A percentile compares a stretch with the other conserved stretches of the same genome.
These are phyloP conservation scores for Etheostoma cragini DNA, from an alignment of 2,113 vertebrate species.

Conservation along the genomic window DNA sequence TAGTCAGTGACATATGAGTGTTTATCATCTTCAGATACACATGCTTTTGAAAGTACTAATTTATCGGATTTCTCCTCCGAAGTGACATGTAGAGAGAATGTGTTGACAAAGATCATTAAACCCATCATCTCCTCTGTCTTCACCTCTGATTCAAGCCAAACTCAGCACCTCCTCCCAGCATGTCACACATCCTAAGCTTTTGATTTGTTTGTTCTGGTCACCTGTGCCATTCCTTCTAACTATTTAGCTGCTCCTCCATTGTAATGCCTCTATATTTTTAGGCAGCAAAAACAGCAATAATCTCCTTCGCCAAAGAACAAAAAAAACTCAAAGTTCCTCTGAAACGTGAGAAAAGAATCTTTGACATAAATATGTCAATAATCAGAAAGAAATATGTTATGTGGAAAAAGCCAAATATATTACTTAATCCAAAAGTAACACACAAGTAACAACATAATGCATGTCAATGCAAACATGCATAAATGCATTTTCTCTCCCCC, in stretches of 20 bases:
- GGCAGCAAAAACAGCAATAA: conserved; percentile 10
- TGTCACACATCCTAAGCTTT: conserved; percentile 91
- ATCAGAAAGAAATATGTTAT: neutral
- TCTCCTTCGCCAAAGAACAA: neutral
- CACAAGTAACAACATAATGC: conserved; percentile 20
- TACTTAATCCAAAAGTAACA: conserved; percentile 11
- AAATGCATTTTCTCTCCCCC: conserved; percentile 39
- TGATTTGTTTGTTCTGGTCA: conserved; percentile 93
- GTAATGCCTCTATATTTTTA: conserved; percentile 48
- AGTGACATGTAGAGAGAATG: conserved; percentile 16
- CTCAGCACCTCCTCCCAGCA: conserved; percentile 38
- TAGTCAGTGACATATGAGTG: neutral
- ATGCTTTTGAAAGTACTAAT: neutral
- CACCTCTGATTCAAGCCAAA: conserved; percentile 87
- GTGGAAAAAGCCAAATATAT: neutral
- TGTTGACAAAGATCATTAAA: conserved; percentile 91
- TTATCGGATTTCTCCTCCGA: conserved; percentile 85
- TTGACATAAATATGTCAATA: neutral
- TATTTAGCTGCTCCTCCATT: conserved; percentile 57
- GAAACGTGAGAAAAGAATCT: conserved; percentile 14
- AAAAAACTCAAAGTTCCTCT: neutral
- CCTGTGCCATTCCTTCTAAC: conserved; percentile 72
- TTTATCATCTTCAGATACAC: conserved; percentile 11
- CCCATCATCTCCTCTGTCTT: conserved; percentile 91
- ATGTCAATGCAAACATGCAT: conserved; percentile 40